phyloP scores from a whole-genome alignment of 2,797 vertebrate species.

The Anabacerthia variegaticeps region DNA sequence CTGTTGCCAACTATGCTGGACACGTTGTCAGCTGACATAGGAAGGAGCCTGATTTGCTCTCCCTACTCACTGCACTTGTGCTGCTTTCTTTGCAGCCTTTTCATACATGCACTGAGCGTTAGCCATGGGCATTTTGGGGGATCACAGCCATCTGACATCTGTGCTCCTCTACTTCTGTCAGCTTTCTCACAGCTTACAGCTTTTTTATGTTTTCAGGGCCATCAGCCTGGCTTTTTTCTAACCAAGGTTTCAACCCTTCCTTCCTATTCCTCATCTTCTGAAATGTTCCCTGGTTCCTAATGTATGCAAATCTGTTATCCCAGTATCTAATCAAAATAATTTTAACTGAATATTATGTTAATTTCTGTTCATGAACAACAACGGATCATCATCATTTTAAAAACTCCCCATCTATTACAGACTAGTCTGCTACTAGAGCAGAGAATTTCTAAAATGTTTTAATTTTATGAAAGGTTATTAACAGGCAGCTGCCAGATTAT shows the following conservation, averaged over 20 bases:
- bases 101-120: background rate
- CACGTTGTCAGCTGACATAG: background rate
- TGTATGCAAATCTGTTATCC: background rate
- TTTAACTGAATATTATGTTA: background rate
- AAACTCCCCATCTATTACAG: background rate
- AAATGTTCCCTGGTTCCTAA: background rate
- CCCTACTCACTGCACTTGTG: background rate
- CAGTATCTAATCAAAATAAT: background rate
- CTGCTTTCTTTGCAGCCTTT: background rate
- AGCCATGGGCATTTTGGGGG: background rate
- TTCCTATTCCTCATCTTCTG: background rate
- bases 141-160: background rate
- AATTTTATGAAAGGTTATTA: conserved; percentile 19
- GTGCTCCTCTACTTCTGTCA: background rate
- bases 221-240: background rate
- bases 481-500: conserved; percentile 9
- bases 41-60: background rate
- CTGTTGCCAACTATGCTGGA: background rate
- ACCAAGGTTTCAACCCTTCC: background rate
- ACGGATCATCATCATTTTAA: background rate
- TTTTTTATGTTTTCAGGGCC: background rate
- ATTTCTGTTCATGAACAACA: background rate
- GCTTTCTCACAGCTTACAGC: background rate
- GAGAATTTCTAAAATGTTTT: background rate
- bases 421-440: background rate